Conservation (phyloP, 37 sponge, comb jelly and placozoan species). For the Cladorhizidae sp. region DNA sequence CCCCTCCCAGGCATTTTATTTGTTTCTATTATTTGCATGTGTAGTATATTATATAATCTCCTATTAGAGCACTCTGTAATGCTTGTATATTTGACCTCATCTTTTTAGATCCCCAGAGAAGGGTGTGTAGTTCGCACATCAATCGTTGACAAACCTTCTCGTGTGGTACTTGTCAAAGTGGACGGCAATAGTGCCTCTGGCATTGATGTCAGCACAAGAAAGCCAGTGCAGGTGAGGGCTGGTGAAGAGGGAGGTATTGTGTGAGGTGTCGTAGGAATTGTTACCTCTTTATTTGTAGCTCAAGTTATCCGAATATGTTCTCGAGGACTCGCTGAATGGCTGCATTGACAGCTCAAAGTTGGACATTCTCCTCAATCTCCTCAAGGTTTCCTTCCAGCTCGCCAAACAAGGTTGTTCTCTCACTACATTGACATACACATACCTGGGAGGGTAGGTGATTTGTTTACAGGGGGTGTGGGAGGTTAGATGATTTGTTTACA, state of each 20-base stretch:
- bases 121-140: conserved; percentile 19
- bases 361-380: conserved; percentile 19
- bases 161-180: conserved; percentile 9
- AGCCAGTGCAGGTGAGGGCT: conserved; percentile 17
- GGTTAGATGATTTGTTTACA: no score
- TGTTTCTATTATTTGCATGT: no score
- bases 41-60: no score
- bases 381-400: conserved; percentile 28
- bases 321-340: conserved; percentile 44
- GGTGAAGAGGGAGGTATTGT: no score
- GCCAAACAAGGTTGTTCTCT: conserved; percentile 55
- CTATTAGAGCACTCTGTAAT: no score
- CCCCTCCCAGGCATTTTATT: no score
- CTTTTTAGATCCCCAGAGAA: conserved; percentile 28
- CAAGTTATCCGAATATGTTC: conserved; percentile 35
- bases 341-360: conserved; percentile 28
- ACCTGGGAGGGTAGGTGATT: no score
- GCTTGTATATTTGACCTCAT: background rate
- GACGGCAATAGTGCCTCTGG: background rate
- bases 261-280: no score
- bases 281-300: conserved; percentile 13
- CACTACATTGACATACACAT: no score
- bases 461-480: no score
- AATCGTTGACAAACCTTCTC: background rate
- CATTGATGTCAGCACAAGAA: conserved; percentile 30